phyloP scores from a whole-genome alignment of 2,797 vertebrate species.

The Nasua narica region DNA sequence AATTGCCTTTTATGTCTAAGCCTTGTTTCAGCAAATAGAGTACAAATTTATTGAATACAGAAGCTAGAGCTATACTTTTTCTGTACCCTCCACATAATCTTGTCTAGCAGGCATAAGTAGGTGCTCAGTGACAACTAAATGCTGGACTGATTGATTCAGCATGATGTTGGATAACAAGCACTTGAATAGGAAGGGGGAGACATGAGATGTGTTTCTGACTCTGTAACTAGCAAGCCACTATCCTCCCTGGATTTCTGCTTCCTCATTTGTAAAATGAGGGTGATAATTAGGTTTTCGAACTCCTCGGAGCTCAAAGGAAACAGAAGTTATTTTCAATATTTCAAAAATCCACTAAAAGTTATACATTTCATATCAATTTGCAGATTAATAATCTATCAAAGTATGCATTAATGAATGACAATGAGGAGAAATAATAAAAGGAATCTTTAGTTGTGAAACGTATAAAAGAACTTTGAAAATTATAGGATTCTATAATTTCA shows the following conservation, averaged over 20 bases:
- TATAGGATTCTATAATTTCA: not conserved
- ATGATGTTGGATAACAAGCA: not conserved
- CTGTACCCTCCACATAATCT: not conserved
- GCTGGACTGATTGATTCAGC: not conserved
- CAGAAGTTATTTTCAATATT: slow-evolving; percentile 52
- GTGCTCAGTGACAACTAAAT: not conserved
- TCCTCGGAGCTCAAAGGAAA: slow-evolving; percentile 43
- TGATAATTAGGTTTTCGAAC: slow-evolving; percentile 55
- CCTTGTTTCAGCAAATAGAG: slow-evolving; percentile 32
- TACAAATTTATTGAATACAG: slow-evolving; percentile 14
- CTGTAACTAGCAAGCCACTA: not conserved
- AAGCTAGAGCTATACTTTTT: not conserved
- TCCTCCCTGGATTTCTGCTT: slow-evolving; percentile 34
- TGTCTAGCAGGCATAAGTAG: not conserved
- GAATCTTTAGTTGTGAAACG: not conserved
- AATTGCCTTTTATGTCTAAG: slow-evolving; percentile 45
- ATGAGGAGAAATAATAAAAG: not conserved
- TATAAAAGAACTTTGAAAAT: slow-evolving; percentile 25
- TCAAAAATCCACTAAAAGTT: slow-evolving; percentile 34
- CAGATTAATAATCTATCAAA: slow-evolving; percentile 26
- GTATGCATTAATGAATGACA: slow-evolving; percentile 8
- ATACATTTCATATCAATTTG: slow-evolving; percentile 33
- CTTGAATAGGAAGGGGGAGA: slow-evolving; percentile 5
- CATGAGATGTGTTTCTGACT: not conserved
- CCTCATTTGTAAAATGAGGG: slow-evolving; percentile 50